Conservation (phyloP, 2,113 vertebrate genomes). For the Dunckerocampus dactyliophorus region DNA sequence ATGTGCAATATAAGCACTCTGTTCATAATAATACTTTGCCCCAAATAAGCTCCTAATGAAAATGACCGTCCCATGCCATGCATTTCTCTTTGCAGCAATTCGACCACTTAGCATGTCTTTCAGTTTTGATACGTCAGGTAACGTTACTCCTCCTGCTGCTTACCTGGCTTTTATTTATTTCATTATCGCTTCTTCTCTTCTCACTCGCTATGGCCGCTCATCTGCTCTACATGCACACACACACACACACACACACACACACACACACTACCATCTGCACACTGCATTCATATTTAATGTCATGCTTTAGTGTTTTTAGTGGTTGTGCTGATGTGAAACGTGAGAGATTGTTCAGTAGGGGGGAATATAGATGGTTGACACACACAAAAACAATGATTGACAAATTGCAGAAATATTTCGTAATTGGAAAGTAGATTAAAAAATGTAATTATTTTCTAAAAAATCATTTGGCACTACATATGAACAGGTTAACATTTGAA, state of each 20-base stretch:
- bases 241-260: constrained; percentile 7
- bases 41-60: constrained; percentile 22
- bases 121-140: constrained; percentile 99
- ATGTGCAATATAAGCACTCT: constrained; percentile 10
- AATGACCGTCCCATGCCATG: constrained; percentile 52
- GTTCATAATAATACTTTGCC: constrained; percentile 14
- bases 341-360: constrained; percentile 41
- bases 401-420: neutral
- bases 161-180: constrained; percentile 68
- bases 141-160: constrained; percentile 65
- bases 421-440: neutral
- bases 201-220: constrained; percentile 59
- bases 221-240: constrained; percentile 1
- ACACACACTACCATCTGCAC: constrained; percentile 6
- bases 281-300: constrained; percentile 35
- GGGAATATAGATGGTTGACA: constrained; percentile 5
- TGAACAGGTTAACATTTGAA: too few species aligned
- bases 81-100: constrained; percentile 87
- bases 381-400: neutral
- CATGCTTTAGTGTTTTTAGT: constrained; percentile 42
- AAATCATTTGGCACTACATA: neutral
- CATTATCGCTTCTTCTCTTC: constrained; percentile 25
- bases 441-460: neutral
- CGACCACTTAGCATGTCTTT: constrained; percentile 97
- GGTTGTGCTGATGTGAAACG: constrained; percentile 36